A percentile compares a stretch with the other conserved stretches of the same genome.
These are phyloP conservation scores for Zygogramma bicolorata DNA, from an alignment of 2,888 invertebrate genomes.

Conservation along the genomic window DNA sequence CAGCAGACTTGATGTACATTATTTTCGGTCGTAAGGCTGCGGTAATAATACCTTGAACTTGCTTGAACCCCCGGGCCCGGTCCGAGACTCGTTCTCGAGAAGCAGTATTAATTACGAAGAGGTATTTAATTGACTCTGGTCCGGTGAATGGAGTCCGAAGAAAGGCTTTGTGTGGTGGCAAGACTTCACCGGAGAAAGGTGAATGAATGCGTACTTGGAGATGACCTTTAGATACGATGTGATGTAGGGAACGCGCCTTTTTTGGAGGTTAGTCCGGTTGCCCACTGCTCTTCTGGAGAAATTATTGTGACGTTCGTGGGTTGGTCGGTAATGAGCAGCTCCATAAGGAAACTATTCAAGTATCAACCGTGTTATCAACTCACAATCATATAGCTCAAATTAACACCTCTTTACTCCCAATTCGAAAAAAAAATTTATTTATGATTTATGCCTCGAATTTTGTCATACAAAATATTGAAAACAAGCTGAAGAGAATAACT, in stretches of 20 bases:
- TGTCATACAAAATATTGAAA: too few species aligned
- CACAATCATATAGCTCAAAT: too few species aligned
- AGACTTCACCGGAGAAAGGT: not conserved
- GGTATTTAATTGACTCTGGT: constrained; percentile 17
- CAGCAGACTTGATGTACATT: not conserved
- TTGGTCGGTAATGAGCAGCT: too few species aligned
- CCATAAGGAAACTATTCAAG: too few species aligned
- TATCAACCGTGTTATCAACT: too few species aligned
- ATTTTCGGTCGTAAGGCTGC: constrained; percentile 13
- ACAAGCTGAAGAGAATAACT: too few species aligned
- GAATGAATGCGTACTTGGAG: not conserved
- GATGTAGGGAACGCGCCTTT: not conserved
- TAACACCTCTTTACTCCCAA: too few species aligned
- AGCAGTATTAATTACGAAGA: constrained; percentile 9
- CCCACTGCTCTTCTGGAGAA: not conserved
- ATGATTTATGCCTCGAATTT: too few species aligned
- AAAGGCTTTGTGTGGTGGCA: not conserved
- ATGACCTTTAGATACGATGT: not conserved
- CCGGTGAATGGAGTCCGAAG: not conserved
- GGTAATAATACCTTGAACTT: constrained; percentile 33
- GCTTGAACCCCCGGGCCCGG: constrained; percentile 21
- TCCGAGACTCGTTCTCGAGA: constrained; percentile 24
- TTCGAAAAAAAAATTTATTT: too few species aligned
- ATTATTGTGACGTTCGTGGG: too few species aligned
- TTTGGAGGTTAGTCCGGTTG: not conserved